Conservation (phyloP, 2,797 vertebrate species). For the Pangasius sanitwongsei region DNA sequence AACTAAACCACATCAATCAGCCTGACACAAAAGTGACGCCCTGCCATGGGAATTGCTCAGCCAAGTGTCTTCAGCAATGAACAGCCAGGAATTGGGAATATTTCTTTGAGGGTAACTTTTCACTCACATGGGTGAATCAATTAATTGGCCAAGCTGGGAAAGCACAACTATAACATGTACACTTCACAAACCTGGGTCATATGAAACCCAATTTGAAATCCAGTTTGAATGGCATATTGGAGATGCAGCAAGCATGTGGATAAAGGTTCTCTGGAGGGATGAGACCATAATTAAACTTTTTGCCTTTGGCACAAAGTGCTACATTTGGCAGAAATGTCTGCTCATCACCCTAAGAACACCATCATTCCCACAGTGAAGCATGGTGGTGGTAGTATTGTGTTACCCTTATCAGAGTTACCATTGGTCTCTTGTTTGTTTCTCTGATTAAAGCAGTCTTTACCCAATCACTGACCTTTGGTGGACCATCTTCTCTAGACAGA, state of each 20-base stretch:
- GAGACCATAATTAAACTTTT: not conserved
- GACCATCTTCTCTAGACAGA: not conserved
- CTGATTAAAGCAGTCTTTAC: not conserved
- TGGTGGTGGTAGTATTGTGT: not conserved
- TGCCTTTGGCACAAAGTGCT: not conserved
- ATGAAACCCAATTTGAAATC: not conserved
- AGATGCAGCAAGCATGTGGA: not conserved
- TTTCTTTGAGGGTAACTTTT: not conserved
- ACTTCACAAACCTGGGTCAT: not conserved
- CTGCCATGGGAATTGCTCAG: conserved; percentile 5
- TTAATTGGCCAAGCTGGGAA: not conserved
- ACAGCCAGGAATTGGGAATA: not conserved
- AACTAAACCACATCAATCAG: conserved; percentile 45
- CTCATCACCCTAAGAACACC: not conserved
- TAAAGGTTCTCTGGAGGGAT: not conserved
- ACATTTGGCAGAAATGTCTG: not conserved
- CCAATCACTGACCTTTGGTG: too few relatives aligned
- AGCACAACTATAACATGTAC: not conserved
- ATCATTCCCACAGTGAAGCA: not conserved
- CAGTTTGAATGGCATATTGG: not conserved
- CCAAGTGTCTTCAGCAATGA: not conserved
- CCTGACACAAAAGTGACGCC: not conserved
- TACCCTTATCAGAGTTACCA: not conserved
- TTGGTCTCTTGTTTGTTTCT: not conserved
- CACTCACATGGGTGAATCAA: not conserved